Percentiles rank a stretch among this genome's conserved stretches.
Conservation (phyloP, 2,113 vertebrate genomes). For the Sphaerodactylus townsendi region DNA sequence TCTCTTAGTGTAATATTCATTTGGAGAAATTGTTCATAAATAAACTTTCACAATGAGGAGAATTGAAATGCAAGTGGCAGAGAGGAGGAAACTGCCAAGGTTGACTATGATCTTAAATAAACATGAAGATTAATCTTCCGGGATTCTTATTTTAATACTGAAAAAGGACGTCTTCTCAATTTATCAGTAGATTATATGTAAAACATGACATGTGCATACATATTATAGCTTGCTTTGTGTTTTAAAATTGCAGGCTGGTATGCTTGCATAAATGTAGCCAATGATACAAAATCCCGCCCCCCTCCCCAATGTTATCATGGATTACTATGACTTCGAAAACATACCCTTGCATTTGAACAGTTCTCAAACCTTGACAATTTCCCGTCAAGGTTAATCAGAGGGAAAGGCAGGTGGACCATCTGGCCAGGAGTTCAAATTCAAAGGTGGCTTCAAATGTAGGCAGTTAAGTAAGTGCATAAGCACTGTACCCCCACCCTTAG, state of each 20-base stretch:
- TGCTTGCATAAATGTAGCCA: not conserved
- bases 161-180: not conserved
- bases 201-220: not conserved
- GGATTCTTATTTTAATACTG: not conserved
- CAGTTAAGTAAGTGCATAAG: no score
- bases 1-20: not conserved
- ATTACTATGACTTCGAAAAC: not conserved
- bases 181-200: not conserved
- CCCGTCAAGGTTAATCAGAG: not conserved
- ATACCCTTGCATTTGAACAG: not conserved
- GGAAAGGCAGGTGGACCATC: no score
- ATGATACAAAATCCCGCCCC: not conserved
- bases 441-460: no score
- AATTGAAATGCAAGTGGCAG: not conserved
- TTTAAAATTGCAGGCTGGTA: not conserved
- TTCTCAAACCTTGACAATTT: not conserved
- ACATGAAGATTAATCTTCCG: not conserved
- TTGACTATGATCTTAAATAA: not conserved
- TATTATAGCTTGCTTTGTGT: not conserved
- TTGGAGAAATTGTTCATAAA: not conserved
- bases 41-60: no score
- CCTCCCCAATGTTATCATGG: not conserved
- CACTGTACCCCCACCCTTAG: no score
- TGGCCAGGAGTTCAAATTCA: no score
- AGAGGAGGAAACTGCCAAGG: not conserved